These are phyloP conservation scores for Dyspetes luteomarginatus DNA, from an alignment of 2,888 invertebrate species.

Conservation along the genomic window DNA sequence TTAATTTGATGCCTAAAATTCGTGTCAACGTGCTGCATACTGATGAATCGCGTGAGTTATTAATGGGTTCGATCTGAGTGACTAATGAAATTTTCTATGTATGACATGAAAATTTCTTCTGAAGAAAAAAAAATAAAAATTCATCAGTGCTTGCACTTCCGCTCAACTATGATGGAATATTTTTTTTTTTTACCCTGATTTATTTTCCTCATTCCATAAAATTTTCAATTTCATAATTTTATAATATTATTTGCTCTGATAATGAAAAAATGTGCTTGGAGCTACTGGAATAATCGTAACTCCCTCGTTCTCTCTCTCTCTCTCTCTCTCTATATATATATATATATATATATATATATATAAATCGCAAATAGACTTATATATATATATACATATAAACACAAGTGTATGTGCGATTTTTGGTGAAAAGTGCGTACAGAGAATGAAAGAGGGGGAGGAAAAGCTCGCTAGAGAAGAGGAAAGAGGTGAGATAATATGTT, in stretches of 20 bases:
- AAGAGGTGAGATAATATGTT: slow-evolving; percentile 64
- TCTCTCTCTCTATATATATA: neutral
- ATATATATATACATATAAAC: too few species aligned
- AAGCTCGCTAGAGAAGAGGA: slow-evolving; percentile 39
- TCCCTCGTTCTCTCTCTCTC: neutral
- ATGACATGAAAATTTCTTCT: neutral
- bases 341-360: too few species aligned
- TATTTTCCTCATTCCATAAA: too few species aligned
- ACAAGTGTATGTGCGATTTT: neutral
- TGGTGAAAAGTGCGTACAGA: slow-evolving; percentile 31
- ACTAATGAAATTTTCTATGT: neutral
- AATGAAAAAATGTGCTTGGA: neutral
- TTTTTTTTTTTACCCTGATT: neutral
- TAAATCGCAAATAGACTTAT: too few species aligned
- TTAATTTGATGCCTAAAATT: slow-evolving; percentile 60
- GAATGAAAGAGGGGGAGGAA: slow-evolving; percentile 11
- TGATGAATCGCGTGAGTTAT: slow-evolving; percentile 57
- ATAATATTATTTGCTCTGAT: neutral
- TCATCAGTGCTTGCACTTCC: too few species aligned
- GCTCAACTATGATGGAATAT: neutral
- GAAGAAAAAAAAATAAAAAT: too few species aligned
- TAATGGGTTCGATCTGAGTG: slow-evolving; percentile 6
- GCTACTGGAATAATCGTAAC: neutral
- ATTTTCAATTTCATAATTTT: neutral
- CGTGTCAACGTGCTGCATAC: slow-evolving; percentile 33